Conservation (phyloP, 2,797 vertebrate species). For the Pangasius macronema region DNA sequence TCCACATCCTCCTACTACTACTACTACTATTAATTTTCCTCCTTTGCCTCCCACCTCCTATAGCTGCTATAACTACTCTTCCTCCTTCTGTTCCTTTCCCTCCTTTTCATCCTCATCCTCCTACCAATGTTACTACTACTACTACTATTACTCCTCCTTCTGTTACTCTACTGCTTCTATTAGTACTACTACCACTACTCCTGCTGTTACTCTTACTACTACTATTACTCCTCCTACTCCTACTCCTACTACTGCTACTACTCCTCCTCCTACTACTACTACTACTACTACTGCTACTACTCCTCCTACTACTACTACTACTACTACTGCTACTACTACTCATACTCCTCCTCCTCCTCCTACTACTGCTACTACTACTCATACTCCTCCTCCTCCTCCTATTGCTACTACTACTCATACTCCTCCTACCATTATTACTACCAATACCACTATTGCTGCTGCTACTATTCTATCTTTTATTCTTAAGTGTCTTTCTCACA, state of each 20-base stretch:
- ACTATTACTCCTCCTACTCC: not conserved
- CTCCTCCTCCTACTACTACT: not conserved
- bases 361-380: not conserved
- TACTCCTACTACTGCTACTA: too few relatives aligned
- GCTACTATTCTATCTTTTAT: not conserved
- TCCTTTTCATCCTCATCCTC: not conserved
- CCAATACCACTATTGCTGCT: not conserved
- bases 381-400: not conserved
- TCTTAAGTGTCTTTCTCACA: not conserved
- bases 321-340: not conserved
- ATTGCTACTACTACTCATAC: not conserved
- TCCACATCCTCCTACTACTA: not conserved
- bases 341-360: not conserved
- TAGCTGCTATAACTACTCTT: not conserved
- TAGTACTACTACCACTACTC: too few relatives aligned
- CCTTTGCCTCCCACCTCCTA: not conserved
- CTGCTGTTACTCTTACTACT: too few relatives aligned
- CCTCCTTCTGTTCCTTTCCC: not conserved
- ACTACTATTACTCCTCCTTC: not conserved
- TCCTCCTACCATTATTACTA: not conserved
- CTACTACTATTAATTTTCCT: not conserved
- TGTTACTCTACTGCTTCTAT: not conserved
- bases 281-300: not conserved
- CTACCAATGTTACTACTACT: too few relatives aligned
- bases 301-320: rapidly evolving